phyloP scores from a whole-genome alignment of 2,113 vertebrate genomes.

The Electrona antarctica region DNA sequence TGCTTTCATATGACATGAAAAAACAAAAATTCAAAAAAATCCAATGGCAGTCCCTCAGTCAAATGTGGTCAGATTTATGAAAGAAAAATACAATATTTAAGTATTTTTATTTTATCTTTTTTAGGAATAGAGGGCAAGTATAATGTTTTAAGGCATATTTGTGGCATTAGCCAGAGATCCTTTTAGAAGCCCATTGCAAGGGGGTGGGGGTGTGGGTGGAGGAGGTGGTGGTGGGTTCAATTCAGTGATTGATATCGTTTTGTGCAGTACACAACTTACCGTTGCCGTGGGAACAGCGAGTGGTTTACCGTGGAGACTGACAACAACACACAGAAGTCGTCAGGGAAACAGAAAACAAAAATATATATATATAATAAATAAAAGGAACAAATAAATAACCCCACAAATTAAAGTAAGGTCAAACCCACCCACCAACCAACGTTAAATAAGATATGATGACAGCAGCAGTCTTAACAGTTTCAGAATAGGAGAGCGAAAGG shows the following conservation, averaged over 20 bases:
- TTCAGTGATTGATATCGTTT: slow-evolving; percentile 73
- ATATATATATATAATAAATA: slow-evolving; percentile 75
- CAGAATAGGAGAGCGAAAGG: slow-evolving; percentile 33
- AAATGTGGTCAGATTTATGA: too few relatives aligned
- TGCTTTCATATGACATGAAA: too few relatives aligned
- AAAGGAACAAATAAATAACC: slow-evolving; percentile 73
- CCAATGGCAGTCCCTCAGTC: too few relatives aligned
- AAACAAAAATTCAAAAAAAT: too few relatives aligned
- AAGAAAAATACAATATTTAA: too few relatives aligned
- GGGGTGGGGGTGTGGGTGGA: slow-evolving; percentile 28
- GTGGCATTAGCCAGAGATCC: too few relatives aligned
- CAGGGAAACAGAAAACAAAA: slow-evolving; percentile 81
- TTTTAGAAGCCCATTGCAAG: slow-evolving; percentile 47
- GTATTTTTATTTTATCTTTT: too few relatives aligned
- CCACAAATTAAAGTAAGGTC: slow-evolving; percentile 71
- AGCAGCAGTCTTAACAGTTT: slow-evolving; percentile 59
- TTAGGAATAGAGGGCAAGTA: too few relatives aligned
- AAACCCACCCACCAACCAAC: slow-evolving; percentile 27
- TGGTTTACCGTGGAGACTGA: slow-evolving; percentile 82
- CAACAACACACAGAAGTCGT: slow-evolving; percentile 84
- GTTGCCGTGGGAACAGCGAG: slow-evolving; percentile 79
- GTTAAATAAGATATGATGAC: slow-evolving; percentile 47
- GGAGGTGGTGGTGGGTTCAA: slow-evolving; percentile 56
- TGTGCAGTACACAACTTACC: slow-evolving; percentile 78
- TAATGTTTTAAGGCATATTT: too few relatives aligned